Evolutionary conservation across 2,888 invertebrate species (phyloP).

Genomic region (Apomyelois bistriatella): DNA sequence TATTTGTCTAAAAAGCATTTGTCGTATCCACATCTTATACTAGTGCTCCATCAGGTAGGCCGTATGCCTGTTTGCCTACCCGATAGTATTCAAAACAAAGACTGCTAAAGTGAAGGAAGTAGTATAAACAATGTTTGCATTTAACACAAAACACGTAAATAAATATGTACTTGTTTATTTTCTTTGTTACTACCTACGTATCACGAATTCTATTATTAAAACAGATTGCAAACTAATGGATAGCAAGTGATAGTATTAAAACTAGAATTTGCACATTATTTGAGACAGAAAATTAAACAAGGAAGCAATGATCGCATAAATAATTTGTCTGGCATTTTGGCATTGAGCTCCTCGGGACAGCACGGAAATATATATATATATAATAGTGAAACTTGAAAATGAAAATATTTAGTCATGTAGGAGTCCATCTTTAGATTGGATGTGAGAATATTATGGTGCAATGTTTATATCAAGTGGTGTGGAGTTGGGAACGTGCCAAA

Average conservation of each 20-base stretch:
- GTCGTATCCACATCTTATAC: too few relatives aligned
- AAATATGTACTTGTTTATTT: too few relatives aligned
- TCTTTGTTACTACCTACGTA: too few relatives aligned
- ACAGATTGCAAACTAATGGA: too few relatives aligned
- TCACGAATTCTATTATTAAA: too few relatives aligned
- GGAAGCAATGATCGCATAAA: background rate
- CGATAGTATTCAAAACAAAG: too few relatives aligned
- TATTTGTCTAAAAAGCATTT: too few relatives aligned
- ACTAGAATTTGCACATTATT: background rate
- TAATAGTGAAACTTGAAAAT: background rate
- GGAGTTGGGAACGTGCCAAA: background rate
- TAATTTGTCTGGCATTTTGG: background rate
- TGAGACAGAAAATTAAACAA: background rate
- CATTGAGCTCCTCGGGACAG: background rate
- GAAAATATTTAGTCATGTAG: background rate
- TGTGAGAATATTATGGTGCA: background rate
- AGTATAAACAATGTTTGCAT: too few relatives aligned
- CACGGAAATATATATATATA: background rate
- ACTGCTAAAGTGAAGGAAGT: too few relatives aligned
- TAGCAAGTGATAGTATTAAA: background rate
- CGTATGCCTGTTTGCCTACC: too few relatives aligned
- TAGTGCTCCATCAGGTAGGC: too few relatives aligned
- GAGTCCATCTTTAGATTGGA: background rate
- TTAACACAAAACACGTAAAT: too few relatives aligned
- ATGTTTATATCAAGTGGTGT: background rate